Percentiles rank a stretch among this genome's conserved stretches.
phyloP scores from a whole-genome alignment of 2,113 vertebrate species.

The Physeter macrocephalus region DNA sequence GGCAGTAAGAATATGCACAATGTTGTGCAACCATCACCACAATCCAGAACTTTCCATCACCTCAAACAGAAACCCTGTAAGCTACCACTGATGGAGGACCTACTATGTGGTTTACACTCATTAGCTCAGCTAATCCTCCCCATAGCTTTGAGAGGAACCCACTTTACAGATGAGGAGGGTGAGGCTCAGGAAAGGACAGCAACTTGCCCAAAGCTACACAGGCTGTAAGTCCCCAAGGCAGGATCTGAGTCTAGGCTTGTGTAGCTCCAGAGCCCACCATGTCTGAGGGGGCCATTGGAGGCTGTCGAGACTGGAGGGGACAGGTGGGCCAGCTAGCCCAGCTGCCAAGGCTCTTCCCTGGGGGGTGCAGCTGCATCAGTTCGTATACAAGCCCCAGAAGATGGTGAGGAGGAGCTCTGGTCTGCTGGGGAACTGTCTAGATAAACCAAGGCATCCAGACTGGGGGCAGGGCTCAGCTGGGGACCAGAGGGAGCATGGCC shows the following conservation, averaged over 20 bases:
- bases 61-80: neutral
- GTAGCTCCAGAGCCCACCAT: neutral
- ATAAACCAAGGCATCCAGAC: neutral
- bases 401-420: neutral
- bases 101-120: neutral
- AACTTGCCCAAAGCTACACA: accelerated
- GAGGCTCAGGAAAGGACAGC: neutral
- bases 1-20: neutral
- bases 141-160: neutral
- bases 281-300: neutral
- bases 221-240: neutral
- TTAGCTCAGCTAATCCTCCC: neutral
- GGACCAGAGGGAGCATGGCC: neutral
- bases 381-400: neutral
- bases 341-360: neutral
- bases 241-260: neutral
- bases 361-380: accelerated
- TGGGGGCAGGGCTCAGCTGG: neutral
- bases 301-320: neutral
- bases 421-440: accelerated
- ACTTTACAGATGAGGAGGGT: neutral
- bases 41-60: neutral
- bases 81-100: neutral
- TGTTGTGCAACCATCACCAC: accelerated
- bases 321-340: neutral